Conservation (phyloP, 2,888 invertebrate genomes). For the Halocaridina rubra region DNA sequence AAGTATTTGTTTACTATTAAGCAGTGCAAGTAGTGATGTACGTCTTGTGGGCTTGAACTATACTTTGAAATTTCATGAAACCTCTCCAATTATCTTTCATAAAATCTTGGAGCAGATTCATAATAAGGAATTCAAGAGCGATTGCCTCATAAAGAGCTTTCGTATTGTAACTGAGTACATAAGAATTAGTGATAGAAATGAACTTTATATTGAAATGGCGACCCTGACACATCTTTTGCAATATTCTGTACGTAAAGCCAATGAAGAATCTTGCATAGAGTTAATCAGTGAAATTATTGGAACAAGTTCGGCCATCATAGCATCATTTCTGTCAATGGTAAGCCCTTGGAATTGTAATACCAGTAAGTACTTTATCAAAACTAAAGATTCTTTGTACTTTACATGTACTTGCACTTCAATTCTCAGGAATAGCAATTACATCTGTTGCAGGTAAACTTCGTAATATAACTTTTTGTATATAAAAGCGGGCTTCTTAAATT, state of each 20-base stretch:
- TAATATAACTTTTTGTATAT: too few relatives aligned
- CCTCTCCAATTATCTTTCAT: slow-evolving; percentile 2
- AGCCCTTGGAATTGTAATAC: too few relatives aligned
- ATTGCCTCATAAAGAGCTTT: slow-evolving; percentile 21
- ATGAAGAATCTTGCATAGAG: slow-evolving; percentile 18
- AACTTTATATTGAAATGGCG: too few relatives aligned
- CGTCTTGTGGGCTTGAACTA: slow-evolving; percentile 15
- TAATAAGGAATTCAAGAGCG: neutral
- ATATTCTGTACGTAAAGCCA: neutral
- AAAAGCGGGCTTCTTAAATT: too few relatives aligned
- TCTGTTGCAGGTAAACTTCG: too few relatives aligned
- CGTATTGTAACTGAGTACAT: neutral
- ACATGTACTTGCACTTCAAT: too few relatives aligned
- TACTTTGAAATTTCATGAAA: neutral
- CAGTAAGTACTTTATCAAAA: too few relatives aligned
- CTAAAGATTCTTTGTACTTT: too few relatives aligned
- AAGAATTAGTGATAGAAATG: too few relatives aligned
- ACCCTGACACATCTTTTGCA: neutral
- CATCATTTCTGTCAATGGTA: slow-evolving; percentile 31
- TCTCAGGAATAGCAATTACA: too few relatives aligned
- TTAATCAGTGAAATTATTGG: slow-evolving; percentile 8
- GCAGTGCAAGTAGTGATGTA: slow-evolving; percentile 24
- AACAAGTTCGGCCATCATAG: neutral
- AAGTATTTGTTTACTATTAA: neutral
- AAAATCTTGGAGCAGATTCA: slow-evolving; percentile 1